These are phyloP conservation scores for Gonioctena quinquepunctata DNA, from an alignment of 1,140 invertebrate genomes.

Conservation along the genomic window DNA sequence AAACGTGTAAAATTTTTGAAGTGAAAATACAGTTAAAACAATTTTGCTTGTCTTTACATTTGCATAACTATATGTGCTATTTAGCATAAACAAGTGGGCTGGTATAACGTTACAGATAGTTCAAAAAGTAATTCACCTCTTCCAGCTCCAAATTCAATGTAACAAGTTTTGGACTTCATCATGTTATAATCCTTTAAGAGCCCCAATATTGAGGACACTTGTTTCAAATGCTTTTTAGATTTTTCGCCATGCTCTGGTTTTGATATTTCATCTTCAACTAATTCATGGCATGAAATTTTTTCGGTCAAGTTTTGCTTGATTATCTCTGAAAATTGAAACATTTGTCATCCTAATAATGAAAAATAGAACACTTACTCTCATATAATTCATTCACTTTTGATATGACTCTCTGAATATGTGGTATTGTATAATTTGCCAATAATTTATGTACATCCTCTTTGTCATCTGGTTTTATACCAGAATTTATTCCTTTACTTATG, in stretches of 20 bases:
- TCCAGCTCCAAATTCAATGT: conserved; percentile 86
- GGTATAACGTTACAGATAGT: too few relatives aligned
- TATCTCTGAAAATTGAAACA: conserved; percentile 40
- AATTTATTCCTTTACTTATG: conserved; percentile 68
- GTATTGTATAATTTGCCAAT: conserved; percentile 56
- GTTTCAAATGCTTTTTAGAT: conserved; percentile 70
- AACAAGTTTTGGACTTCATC: conserved; percentile 65
- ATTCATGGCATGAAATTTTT: conserved; percentile 56
- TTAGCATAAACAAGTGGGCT: too few relatives aligned
- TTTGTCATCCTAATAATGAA: conserved; percentile 2
- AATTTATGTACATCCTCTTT: conserved; percentile 41
- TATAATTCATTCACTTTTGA: conserved; percentile 58
- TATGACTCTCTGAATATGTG: conserved; percentile 56
- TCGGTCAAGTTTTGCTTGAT: conserved; percentile 55
- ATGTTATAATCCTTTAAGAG: conserved; percentile 64
- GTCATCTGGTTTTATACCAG: conserved; percentile 42
- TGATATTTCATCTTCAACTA: conserved; percentile 63
- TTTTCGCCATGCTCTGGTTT: conserved; percentile 66
- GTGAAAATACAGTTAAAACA: too few relatives aligned
- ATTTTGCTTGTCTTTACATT: too few relatives aligned
- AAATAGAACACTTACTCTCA: conserved; percentile 25
- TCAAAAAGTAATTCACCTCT: too few relatives aligned
- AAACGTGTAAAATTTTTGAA: too few relatives aligned
- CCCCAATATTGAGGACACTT: conserved; percentile 70
- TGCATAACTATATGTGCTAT: too few relatives aligned